Evolutionary conservation across 2,113 vertebrate species (phyloP), one percentile per base, ranked within the genome.

Genomic region (Formicarius rufipectus): DNA sequence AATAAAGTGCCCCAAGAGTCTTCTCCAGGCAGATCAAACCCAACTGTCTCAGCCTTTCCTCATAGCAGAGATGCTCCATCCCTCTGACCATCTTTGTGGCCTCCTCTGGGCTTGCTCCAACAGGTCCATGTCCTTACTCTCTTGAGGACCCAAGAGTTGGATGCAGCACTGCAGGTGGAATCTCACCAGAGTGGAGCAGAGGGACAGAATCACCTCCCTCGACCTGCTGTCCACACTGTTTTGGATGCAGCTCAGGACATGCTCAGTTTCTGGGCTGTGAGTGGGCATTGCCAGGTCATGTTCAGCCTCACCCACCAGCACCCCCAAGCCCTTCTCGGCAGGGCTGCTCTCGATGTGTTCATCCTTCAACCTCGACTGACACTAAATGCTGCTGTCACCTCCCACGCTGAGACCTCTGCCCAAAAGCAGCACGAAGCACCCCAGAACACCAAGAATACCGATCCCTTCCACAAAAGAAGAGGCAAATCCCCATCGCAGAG

Each of bases 351-450:
- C 8, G 2, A 25, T 21, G 56, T 47, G 10, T 2, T 40, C 30
- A 35, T 40, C 30, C 15, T 33, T 23, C 20, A 79, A n/a, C n/a
- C 40, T 40, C 56, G 30, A 24, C 0, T 71, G 56, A 10, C 14
- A 4, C 11, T 1, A 47, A 67, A 28, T 1, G 2, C 19, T 3
- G 2, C 2, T 0, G 7, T 18, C 44, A 1, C 53, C 40, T 45
- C 15, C 1, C 13, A 0, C 3, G 44, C 40, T 4, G 49, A 64
- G 7, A 40, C 17, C 12, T 16, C 5, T 7, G 31, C 55, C 37
- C 28, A 67, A 39, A 18, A 31, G 23, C 35, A 28, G 49, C 62
- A 17, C 0, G 3, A 18, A 37, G 21, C 37, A 3, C 4, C 6
- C 6, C 20, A 44, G 39, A 22, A 17, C 12, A 11, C 53, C 9